Percentiles rank a stretch among this genome's conserved stretches.
Conservation (phyloP, 2,888 invertebrate species). For the Acheta domesticus region DNA sequence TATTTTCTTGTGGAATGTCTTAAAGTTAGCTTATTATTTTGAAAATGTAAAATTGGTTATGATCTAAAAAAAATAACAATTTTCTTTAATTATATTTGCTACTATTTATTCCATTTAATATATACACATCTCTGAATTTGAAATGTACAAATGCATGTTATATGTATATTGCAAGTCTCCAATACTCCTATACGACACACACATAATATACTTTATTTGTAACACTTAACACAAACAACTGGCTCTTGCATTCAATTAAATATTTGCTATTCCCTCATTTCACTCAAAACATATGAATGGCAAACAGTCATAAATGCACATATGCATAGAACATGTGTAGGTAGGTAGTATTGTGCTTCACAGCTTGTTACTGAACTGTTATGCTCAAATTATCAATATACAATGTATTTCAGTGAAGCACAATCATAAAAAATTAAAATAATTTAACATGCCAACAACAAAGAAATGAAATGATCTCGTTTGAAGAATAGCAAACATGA, state of each 20-base stretch:
- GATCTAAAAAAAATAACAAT: no score
- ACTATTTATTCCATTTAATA: not conserved
- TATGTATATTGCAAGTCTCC: not conserved
- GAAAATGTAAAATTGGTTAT: no score
- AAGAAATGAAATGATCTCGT: not conserved
- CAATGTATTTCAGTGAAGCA: not conserved
- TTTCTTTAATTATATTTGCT: not conserved
- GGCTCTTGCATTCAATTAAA: not conserved
- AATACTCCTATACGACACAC: not conserved
- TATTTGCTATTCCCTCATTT: not conserved
- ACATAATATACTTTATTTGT: not conserved
- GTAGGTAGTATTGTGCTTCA: no score
- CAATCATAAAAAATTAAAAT: not conserved
- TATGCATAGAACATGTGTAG: no score
- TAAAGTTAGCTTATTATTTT: no score
- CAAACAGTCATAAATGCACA: no score
- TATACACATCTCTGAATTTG: not conserved
- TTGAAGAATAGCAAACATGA: not conserved
- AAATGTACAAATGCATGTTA: slow-evolving; percentile 7
- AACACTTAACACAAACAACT: not conserved
- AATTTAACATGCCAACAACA: not conserved
- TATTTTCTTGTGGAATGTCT: no score
- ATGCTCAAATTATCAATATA: no score
- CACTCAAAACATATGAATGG: no score
- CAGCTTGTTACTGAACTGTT: no score